Conservation (phyloP, 2,113 vertebrate genomes). For the Ameiurus melas region DNA sequence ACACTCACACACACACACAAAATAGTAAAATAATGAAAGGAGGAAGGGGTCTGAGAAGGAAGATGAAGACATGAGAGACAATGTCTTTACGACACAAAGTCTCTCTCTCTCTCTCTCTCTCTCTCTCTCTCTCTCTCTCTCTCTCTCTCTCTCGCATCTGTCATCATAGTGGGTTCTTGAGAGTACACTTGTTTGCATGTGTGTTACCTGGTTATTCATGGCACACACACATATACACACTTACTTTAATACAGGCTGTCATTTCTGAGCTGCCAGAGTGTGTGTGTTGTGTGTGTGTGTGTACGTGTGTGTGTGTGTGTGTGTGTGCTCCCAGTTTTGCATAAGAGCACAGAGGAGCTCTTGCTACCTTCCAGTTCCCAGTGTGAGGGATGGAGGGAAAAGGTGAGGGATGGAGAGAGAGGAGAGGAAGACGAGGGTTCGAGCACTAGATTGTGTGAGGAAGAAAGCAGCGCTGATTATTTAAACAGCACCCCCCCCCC, state of each 20-base stretch:
- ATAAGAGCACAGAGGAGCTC: slow-evolving; percentile 4
- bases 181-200: not conserved
- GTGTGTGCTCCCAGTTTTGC: not conserved
- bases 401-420: not conserved
- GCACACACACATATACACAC: not conserved
- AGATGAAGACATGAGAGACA: slow-evolving; percentile 1
- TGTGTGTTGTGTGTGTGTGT: not conserved
- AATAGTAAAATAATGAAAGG: slow-evolving; percentile 25
- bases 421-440: not conserved
- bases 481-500: slow-evolving; percentile 18
- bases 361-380: slow-evolving; percentile 37
- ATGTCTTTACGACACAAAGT: slow-evolving; percentile 8
- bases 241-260: not conserved
- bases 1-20: not conserved
- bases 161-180: not conserved
- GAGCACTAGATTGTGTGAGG: not conserved
- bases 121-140: not conserved
- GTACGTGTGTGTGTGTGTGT: not conserved
- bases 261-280: not conserved
- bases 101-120: not conserved
- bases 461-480: slow-evolving; percentile 26
- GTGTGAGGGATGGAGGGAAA: not conserved
- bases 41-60: slow-evolving; percentile 20
- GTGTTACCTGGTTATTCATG: not conserved
- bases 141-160: not conserved